phyloP scores from a whole-genome alignment of 2,113 vertebrate species.

The Hiodon alosoides region DNA sequence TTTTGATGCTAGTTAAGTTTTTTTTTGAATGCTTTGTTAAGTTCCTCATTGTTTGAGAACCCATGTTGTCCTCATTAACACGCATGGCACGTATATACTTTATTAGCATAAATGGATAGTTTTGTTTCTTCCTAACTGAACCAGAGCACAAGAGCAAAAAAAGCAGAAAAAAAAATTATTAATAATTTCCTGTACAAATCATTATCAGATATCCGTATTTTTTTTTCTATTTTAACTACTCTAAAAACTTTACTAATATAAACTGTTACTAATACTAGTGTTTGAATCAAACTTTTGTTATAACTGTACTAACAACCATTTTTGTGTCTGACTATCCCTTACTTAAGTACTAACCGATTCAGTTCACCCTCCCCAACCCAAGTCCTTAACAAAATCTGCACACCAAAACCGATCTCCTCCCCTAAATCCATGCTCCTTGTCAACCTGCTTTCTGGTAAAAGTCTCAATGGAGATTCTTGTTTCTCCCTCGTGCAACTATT shows the following conservation, averaged over 20 bases:
- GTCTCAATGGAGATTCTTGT: not conserved
- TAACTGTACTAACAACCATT: slow-evolving; percentile 42
- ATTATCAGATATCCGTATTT: slow-evolving; percentile 12
- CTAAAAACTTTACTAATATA: slow-evolving; percentile 24
- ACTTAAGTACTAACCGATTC: slow-evolving; percentile 38
- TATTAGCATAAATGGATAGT: slow-evolving; percentile 19
- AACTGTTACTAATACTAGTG: slow-evolving; percentile 30
- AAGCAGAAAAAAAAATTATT: slow-evolving; percentile 1
- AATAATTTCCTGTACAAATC: not conserved
- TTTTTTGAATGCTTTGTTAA: slow-evolving; percentile 18
- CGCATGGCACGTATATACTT: slow-evolving; percentile 32
- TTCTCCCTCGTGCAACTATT: too few relatives aligned
- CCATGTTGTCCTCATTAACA: slow-evolving; percentile 20
- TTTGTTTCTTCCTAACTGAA: slow-evolving; percentile 32
- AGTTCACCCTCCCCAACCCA: slow-evolving; percentile 26
- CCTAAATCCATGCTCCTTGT: not conserved
- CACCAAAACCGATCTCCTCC: not conserved
- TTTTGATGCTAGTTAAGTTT: slow-evolving; percentile 29
- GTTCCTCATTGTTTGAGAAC: slow-evolving; percentile 8
- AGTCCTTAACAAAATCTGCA: slow-evolving; percentile 31
- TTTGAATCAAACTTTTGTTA: slow-evolving; percentile 31
- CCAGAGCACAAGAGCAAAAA: slow-evolving; percentile 10
- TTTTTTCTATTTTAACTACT: not conserved
- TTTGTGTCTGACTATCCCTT: slow-evolving; percentile 38
- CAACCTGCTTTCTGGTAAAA: not conserved